Conservation (phyloP, 2,888 invertebrate species). For the Epiblema foenella region DNA sequence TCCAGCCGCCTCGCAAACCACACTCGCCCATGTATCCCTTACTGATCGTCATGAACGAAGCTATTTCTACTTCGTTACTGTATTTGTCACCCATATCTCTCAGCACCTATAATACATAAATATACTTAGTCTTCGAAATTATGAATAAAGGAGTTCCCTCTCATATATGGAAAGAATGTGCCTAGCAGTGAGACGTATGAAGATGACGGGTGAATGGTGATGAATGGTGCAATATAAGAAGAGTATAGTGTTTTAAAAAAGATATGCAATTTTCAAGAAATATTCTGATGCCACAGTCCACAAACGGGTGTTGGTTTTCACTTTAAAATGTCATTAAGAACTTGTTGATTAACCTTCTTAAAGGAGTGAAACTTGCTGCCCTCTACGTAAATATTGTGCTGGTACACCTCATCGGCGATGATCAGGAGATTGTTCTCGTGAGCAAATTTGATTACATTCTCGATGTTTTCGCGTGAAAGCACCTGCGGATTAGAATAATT, state of each 20-base stretch:
- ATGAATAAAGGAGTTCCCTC: no score
- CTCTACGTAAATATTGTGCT: slow-evolving; percentile 97
- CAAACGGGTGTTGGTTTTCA: background rate
- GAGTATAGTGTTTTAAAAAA: no score
- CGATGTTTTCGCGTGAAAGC: slow-evolving; percentile 94
- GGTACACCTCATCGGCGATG: slow-evolving; percentile 98
- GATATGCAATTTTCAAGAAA: background rate
- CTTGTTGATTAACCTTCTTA: slow-evolving; percentile 88
- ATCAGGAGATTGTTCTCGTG: slow-evolving; percentile 92
- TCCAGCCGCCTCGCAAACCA: slow-evolving; percentile 97
- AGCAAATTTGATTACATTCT: slow-evolving; percentile 96
- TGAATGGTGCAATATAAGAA: no score
- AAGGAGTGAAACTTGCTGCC: slow-evolving; percentile 96
- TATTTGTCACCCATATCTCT: slow-evolving; percentile 95
- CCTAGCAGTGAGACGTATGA: background rate
- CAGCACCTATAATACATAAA: slow-evolving; percentile 90
- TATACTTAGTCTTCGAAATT: no score
- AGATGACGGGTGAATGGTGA: no score
- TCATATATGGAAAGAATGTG: no score
- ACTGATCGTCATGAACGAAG: slow-evolving; percentile 98
- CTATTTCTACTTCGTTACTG: slow-evolving; percentile 90
- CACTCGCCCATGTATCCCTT: slow-evolving; percentile 99
- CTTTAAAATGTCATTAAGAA: background rate
- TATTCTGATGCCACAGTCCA: background rate
- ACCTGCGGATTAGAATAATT: slow-evolving; percentile 80